Evolutionary conservation across 2,113 vertebrate genomes (phyloP), one percentile per base, ranked within the genome.

Genomic region (Psammodynastes pulverulentus): DNA sequence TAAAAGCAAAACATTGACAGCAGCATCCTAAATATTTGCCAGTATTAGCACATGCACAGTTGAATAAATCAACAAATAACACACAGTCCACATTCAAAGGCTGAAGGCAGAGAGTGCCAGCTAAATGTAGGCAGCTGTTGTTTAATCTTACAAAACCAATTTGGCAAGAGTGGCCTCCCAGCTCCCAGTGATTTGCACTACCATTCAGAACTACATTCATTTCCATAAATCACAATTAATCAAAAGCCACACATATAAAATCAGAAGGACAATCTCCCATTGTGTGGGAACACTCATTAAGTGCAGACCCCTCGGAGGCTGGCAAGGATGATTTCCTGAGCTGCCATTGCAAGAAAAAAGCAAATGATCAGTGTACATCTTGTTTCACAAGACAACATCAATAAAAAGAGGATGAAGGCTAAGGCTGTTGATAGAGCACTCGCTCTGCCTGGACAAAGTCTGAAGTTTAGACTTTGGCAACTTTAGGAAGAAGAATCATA

Each of bases 1-100:
- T 84, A 79, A 94, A 94, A 94, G 94, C 6, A 29, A 94, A 92
- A 62, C 89, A 91, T 84, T 52, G 86, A 95, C 91, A 2, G 0
- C 23, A 79, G 91, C 67, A 52, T 93, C 94, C 54, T 91, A 95
- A 96, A 91, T 3, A 26, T 45, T 12, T 84, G 92, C 84, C 15
- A 93, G 87, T 0, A 0, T 91, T 87, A 86, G 56, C 92, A 91
- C 95, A 94, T 91, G 85, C 89, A 79, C 89, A 84, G 84, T 90
- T 94, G 91, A 92, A 87, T 0, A 26, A 92, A 91, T 51, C 91
- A 67, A 87, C 58, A 93, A 87, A 53, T 89, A 4, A 15, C 56
- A 51, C 56, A 84, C 67, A 52, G 88, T 58, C 79, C 54, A 67
- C 26, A 92, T 87, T 91, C 84, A 91, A 53, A 86, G 52, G 84